phyloP scores from a whole-genome alignment of 2,797 vertebrate genomes.

The Cetoscarus ocellatus region DNA sequence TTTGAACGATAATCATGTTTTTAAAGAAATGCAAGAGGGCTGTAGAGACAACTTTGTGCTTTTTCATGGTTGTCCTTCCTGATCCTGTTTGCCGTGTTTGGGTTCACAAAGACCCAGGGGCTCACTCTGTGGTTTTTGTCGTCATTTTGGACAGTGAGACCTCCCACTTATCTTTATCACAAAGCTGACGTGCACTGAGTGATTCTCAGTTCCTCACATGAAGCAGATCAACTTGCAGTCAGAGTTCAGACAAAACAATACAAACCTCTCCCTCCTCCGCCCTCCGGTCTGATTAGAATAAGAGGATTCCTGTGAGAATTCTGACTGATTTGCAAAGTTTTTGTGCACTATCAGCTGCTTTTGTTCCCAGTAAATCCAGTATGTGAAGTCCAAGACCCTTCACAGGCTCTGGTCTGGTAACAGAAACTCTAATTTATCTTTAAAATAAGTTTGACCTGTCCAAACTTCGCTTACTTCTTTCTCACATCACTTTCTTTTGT shows the following conservation, averaged over 20 bases:
- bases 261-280: slow-evolving; percentile 1
- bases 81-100: slow-evolving; percentile 51
- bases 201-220: slow-evolving; percentile 42
- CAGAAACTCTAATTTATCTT: slow-evolving; percentile 1
- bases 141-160: slow-evolving; percentile 43
- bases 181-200: slow-evolving; percentile 24
- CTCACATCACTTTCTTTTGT: neutral
- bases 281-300: slow-evolving; percentile 13
- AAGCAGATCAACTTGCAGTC: slow-evolving; percentile 51
- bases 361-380: neutral
- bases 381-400: slow-evolving; percentile 10
- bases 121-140: slow-evolving; percentile 56
- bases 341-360: slow-evolving; percentile 11
- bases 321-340: slow-evolving; percentile 24
- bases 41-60: slow-evolving; percentile 43
- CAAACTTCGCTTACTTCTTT: slow-evolving; percentile 8
- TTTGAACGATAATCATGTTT: neutral
- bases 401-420: slow-evolving; percentile 5
- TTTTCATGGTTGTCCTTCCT: slow-evolving; percentile 51
- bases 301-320: slow-evolving; percentile 36
- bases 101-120: slow-evolving; percentile 53
- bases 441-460: slow-evolving; percentile 2
- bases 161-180: slow-evolving; percentile 44
- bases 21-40: slow-evolving; percentile 57
- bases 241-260: slow-evolving; percentile 71